Percentiles rank a stretch among this genome's conserved stretches.
Conservation (phyloP, 2,888 invertebrate species). For the Acheta domesticus region DNA sequence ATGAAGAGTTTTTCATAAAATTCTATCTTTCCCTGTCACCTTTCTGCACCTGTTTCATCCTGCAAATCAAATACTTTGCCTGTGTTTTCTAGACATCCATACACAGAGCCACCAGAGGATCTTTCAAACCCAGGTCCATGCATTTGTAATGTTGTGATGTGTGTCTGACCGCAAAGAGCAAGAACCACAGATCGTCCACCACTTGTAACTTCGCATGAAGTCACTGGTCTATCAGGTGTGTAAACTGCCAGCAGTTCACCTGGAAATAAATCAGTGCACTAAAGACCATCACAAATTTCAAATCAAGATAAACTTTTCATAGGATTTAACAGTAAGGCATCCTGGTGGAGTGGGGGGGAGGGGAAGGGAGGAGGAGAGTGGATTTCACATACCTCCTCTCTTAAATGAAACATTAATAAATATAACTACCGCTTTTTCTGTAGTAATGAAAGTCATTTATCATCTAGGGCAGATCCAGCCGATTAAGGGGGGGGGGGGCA, state of each 20-base stretch:
- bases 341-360: too few relatives aligned
- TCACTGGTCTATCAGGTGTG: slow-evolving; percentile 70
- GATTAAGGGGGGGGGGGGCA: too few relatives aligned
- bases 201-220: slow-evolving; percentile 71
- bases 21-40: slow-evolving; percentile 31
- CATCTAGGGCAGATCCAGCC: too few relatives aligned
- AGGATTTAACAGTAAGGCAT: too few relatives aligned
- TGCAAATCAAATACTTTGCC: slow-evolving; percentile 43
- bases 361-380: too few relatives aligned
- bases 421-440: too few relatives aligned
- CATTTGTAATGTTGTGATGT: slow-evolving; percentile 63
- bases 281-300: background rate
- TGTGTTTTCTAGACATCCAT: slow-evolving; percentile 57
- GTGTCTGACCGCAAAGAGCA: slow-evolving; percentile 63
- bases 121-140: slow-evolving; percentile 44
- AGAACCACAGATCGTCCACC: slow-evolving; percentile 69
- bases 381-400: too few relatives aligned
- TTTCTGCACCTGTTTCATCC: slow-evolving; percentile 33
- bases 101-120: slow-evolving; percentile 42
- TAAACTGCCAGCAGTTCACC: slow-evolving; percentile 65
- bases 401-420: too few relatives aligned
- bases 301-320: background rate
- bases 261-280: background rate
- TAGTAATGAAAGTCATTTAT: too few relatives aligned
- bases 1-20: background rate